A percentile compares a stretch with the other conserved stretches of the same genome.
Conservation (phyloP, 2,888 invertebrate species). For the Torymus texanus region DNA sequence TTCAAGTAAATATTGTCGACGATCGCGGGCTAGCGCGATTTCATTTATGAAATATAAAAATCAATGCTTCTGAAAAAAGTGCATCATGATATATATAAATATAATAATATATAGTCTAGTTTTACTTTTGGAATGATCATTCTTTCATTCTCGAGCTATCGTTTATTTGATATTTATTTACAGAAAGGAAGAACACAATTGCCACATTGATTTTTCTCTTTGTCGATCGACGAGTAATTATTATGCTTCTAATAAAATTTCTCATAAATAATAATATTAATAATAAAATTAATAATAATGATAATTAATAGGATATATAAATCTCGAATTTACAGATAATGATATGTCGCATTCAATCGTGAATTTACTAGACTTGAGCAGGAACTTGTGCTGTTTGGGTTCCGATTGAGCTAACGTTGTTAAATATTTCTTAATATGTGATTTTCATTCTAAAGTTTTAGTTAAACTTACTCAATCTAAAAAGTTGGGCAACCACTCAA, state of each 20-base stretch:
- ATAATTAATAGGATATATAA: slow-evolving; percentile 55
- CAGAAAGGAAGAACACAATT: slow-evolving; percentile 56
- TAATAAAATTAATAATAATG: background rate
- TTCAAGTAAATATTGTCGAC: slow-evolving; percentile 57
- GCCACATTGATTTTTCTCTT: slow-evolving; percentile 47
- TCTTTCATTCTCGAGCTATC: slow-evolving; percentile 50
- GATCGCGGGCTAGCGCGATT: slow-evolving; percentile 48
- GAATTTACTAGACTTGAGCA: slow-evolving; percentile 49
- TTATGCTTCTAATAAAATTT: slow-evolving; percentile 44
- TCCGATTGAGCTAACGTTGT: slow-evolving; percentile 38
- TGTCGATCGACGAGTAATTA: slow-evolving; percentile 39
- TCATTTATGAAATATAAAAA: slow-evolving; percentile 54
- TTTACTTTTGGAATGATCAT: slow-evolving; percentile 54
- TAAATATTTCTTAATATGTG: slow-evolving; percentile 26
- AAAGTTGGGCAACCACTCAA: slow-evolving; percentile 19
- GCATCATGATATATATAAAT: slow-evolving; percentile 49
- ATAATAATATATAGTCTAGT: slow-evolving; percentile 50
- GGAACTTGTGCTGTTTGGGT: slow-evolving; percentile 52
- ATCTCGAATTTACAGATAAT: slow-evolving; percentile 59
- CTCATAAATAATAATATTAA: slow-evolving; percentile 49
- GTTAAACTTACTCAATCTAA: slow-evolving; percentile 13
- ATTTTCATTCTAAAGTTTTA: background rate
- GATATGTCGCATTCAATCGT: slow-evolving; percentile 57
- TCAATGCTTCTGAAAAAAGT: slow-evolving; percentile 55
- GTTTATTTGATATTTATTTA: slow-evolving; percentile 50